Conservation (phyloP, 2,888 invertebrate genomes). For the Keiferia lycopersicella region DNA sequence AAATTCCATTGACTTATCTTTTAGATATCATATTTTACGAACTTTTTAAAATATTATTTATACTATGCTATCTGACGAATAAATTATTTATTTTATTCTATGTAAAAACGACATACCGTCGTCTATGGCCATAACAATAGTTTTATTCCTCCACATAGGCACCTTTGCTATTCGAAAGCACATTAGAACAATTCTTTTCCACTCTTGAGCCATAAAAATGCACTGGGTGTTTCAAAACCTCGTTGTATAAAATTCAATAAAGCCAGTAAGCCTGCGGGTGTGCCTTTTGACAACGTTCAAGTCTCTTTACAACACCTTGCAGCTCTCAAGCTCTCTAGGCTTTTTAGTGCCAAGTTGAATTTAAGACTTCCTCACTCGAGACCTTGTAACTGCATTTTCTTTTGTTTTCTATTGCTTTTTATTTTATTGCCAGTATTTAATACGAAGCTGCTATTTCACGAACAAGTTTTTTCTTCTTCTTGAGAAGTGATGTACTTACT, state of each 20-base stretch:
- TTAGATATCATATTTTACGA: no score
- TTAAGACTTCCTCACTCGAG: conserved; percentile 19
- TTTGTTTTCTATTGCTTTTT: neutral
- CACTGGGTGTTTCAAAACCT: neutral
- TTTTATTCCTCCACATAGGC: neutral
- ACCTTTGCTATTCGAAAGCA: neutral
- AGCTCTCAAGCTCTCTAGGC: conserved; percentile 47
- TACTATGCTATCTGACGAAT: no score
- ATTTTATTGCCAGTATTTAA: neutral
- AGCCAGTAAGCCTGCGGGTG: conserved; percentile 23
- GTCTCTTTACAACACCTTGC: conserved; percentile 48
- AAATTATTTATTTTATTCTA: no score
- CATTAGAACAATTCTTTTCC: neutral
- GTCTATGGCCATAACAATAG: no score
- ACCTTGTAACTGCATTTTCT: conserved; percentile 8
- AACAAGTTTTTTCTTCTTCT: no score
- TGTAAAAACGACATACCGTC: no score
- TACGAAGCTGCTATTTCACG: no score
- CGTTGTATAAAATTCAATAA: conserved; percentile 15
- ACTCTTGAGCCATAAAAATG: neutral
- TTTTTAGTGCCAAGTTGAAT: conserved; percentile 37
- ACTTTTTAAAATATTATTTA: no score
- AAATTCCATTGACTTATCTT: no score
- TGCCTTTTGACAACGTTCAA: conserved; percentile 32
- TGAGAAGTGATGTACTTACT: no score